Evolutionary conservation across 2,113 vertebrate species (phyloP), one percentile per base, ranked within the genome.

Genomic region (Quiscalus mexicanus): DNA sequence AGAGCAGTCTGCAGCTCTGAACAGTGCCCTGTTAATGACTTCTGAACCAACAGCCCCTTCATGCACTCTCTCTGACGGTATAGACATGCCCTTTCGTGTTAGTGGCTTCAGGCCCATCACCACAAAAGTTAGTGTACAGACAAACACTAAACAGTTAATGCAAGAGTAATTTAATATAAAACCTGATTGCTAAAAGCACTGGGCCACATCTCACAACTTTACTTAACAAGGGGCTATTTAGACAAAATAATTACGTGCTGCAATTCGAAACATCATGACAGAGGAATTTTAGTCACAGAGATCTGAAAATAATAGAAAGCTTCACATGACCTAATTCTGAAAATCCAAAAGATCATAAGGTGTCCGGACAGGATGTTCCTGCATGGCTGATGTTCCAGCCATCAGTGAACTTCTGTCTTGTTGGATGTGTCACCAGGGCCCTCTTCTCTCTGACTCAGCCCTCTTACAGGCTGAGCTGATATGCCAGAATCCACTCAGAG

Each of bases 401-500:
- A 62, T 17, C 59, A 28, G 27, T 31, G 69, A 44, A 65, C 31
- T 56, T 65, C n/a, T 53, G 5, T 41, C 52, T 8, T 3, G 21
- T 22, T 12, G 25, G 11, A 25, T 25, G 45, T 23, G 25, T 50
- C 12, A 5, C 31, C 49, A 63, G 63, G 8, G 8, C 5, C 10
- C 49, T 55, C 35, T 56, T 25, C 39, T 58, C 10, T 50, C 39
- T 68, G 42, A 20, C 37, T 77, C 64, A 84, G 15, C 15, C 12
- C 16, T 65, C 31, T 52, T 41, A 23, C 33, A 77, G 27, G 7
- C 44, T 86, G 74, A 76, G 63, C 44, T 47, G 35, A 27, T 69
- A 6, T 0, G 0, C 14, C 44, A 78, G 45, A 59, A 63, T 44
- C 53, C 3, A 0, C 49, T 42, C 47, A 53, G 33, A 79, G 53